Base-by-base conservation (phyloP, 2,888 invertebrate species). In the Oscheius onirici region DNA sequence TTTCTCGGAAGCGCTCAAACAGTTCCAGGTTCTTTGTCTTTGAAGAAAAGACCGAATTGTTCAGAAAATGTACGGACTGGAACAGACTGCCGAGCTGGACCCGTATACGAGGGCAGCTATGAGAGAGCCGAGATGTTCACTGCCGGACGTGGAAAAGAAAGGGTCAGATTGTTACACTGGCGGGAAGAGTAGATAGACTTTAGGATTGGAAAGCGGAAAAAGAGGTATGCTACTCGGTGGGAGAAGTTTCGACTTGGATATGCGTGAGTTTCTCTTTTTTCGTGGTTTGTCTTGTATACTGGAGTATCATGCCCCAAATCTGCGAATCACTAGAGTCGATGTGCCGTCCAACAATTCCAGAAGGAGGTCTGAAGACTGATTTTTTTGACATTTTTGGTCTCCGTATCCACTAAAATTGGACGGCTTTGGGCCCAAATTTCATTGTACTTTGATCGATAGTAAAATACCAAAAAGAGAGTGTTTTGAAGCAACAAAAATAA, bases 51-150 rank as follows among this genome's bases (percentile, higher is more conserved):
- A n/a, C 1, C 13, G 44, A 8, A 10, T 28, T 2, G 20, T 49
- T 58, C 40, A 69, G 69, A 57, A 49, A 17, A 41, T 57, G 13
- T 69, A 69, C 28, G 58, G 60, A 10, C 46, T 69, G 40, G 17
- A 51, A 22, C 22, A 52, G 26, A 69, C 69, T 10, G 69, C 58
- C 1, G 44, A 69, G 8, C 13, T 69, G 49, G 58, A 69, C 28
- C 15, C 17, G 20, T 5, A 40, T 10, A 69, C 69, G 6, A 34
- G 8, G 3, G 20, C 20, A 3, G 69, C 58, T 11, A 69, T 69
- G 69, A 44, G 26, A 2, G 40, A 58, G 57, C 69, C 69, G 11
- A 43, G 69, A 26, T 69, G 69, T 44, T 20, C 24, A 11, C 20
- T 46, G 15, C 24, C 58, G 2, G 69, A 69, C 34, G 46, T 57